Evolutionary conservation across 2,888 invertebrate genomes (phyloP), one percentile per base, ranked within the genome.

Genomic region (Hermaeophaga mercurialis): DNA sequence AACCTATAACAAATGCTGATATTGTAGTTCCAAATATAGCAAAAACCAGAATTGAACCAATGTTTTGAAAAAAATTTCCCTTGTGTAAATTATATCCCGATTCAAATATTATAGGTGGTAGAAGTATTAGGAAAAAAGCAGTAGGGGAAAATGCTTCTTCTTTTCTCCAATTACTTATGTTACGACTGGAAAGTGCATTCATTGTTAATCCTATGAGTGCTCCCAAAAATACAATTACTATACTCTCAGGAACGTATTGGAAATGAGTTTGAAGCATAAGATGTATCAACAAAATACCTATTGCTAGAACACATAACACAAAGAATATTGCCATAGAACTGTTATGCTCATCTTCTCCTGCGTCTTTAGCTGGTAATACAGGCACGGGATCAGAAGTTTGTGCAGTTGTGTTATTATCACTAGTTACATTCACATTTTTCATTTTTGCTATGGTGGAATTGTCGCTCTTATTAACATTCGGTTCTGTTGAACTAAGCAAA

Each of bases 41-140:
- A 85, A 99, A 99, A 0, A 97, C 88, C 72, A 98, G 80, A 69
- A 99, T 99, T 2, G 97, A 96, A n/a, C 96, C 97, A 74, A 99
- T 96, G 74, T 99, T 99, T 79, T 98, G 96, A 72, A 92, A 93
- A 72, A 92, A 93, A 72, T 93, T 92, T 63, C 96, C 97, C 79
- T 99, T 99, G 73, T 99, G 98, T 58, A 99, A 83, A 82, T 98
- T 99, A 75, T 98, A 99, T 2, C 98, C 98, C 2, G 96, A 96
- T 79, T 99, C 99, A 81, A 99, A 99, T 69, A 99, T 99, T 53
- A 99, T 99, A 1, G 99, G 99, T 7, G 99, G 99, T 48, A 99
- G 79, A 1, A 99, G 83, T 1, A 99, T 92, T 48, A 99, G 83
- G 74, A 99, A 99, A 78, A 99, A 99, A 15, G 97, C 94, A 14